Conservation (phyloP, 2,797 vertebrate species). For the Eupleurogrammus muticus region DNA sequence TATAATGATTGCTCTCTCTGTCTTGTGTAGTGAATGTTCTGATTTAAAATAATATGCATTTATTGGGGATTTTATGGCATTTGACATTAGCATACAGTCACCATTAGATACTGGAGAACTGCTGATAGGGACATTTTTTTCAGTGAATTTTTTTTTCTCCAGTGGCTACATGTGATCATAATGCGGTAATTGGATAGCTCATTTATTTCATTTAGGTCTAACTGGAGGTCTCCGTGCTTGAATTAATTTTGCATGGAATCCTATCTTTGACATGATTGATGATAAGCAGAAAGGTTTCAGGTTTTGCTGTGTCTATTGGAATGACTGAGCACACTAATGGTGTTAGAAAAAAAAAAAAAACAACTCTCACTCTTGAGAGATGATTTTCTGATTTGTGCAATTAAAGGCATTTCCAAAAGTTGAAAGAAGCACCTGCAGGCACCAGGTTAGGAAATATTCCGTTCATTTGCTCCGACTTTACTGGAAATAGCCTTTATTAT, state of each 20-base stretch:
- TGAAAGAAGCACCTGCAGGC: slow-evolving; percentile 56
- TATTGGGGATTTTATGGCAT: slow-evolving; percentile 7
- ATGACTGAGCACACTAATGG: not conserved
- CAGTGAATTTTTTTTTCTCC: slow-evolving; percentile 26
- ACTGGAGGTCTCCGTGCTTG: slow-evolving; percentile 69
- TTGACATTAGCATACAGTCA: slow-evolving; percentile 10
- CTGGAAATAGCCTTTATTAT: slow-evolving; percentile 82
- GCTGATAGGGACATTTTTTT: slow-evolving; percentile 35
- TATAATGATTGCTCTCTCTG: slow-evolving; percentile 1
- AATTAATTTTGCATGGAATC: slow-evolving; percentile 70
- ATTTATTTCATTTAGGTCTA: slow-evolving; percentile 76
- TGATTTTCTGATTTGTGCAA: slow-evolving; percentile 50
- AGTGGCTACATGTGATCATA: slow-evolving; percentile 65
- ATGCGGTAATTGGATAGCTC: slow-evolving; percentile 77
- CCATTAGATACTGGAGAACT: slow-evolving; percentile 19
- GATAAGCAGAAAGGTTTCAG: slow-evolving; percentile 55
- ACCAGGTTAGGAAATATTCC: slow-evolving; percentile 72
- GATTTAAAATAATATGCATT: slow-evolving; percentile 32
- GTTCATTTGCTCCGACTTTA: slow-evolving; percentile 72
- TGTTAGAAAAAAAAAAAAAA: not conserved
- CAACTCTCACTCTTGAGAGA: slow-evolving; percentile 21
- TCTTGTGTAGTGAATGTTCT: slow-evolving; percentile 10
- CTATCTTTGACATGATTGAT: slow-evolving; percentile 70
- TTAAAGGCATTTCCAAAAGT: slow-evolving; percentile 54
- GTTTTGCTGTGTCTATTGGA: slow-evolving; percentile 41